phyloP scores from a whole-genome alignment of 2,888 invertebrate genomes.

The Meteorus cinctellus region DNA sequence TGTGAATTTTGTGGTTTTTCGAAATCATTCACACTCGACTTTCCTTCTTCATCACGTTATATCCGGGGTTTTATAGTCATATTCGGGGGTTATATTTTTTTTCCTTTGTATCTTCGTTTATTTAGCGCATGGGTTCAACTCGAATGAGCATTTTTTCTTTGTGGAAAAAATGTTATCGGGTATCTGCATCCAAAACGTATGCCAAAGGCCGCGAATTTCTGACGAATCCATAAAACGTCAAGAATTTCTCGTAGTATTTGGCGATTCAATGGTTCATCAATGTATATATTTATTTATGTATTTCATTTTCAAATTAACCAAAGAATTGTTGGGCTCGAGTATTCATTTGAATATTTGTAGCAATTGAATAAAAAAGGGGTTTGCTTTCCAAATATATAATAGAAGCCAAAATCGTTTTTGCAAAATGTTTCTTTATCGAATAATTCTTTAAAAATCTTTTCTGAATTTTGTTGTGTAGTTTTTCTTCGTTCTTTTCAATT shows the following conservation, averaged over 20 bases:
- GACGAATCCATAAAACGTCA: constrained; percentile 51
- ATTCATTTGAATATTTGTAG: background rate
- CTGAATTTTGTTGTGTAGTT: constrained; percentile 39
- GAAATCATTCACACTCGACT: constrained; percentile 22
- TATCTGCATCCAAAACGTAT: constrained; percentile 67
- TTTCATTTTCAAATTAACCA: constrained; percentile 1
- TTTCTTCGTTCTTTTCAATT: constrained; percentile 35
- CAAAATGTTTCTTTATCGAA: background rate
- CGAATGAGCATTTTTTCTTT: constrained; percentile 46
- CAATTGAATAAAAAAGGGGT: background rate
- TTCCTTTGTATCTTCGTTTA: background rate
- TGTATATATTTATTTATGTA: background rate
- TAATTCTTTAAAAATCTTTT: background rate
- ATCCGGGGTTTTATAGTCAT: constrained; percentile 47
- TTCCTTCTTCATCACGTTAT: constrained; percentile 51
- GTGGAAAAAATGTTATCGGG: constrained; percentile 46
- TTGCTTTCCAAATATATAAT: background rate
- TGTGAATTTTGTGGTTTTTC: background rate
- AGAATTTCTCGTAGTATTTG: constrained; percentile 35
- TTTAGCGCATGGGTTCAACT: constrained; percentile 47
- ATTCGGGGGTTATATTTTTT: constrained; percentile 15
- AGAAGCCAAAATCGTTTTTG: background rate
- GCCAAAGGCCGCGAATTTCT: constrained; percentile 68
- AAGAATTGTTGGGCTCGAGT: background rate
- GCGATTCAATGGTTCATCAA: constrained; percentile 38